Evolutionary conservation across 2,888 invertebrate genomes (phyloP).

Genomic region (Tanaodytes sp.): DNA sequence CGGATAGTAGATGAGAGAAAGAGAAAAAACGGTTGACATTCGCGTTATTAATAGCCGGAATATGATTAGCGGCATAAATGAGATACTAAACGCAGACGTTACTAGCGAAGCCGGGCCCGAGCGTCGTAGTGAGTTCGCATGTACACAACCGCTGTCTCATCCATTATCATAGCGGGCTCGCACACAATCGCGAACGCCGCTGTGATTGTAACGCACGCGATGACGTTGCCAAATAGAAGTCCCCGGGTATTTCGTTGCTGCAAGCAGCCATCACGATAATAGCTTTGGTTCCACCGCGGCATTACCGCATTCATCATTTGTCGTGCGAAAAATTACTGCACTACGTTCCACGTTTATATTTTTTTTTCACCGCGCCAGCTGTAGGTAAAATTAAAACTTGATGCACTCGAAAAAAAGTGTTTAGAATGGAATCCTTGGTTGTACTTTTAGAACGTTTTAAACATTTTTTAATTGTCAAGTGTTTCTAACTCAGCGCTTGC

Average conservation of each 20-base stretch:
- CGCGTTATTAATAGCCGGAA: constrained; percentile 5
- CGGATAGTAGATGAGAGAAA: not conserved
- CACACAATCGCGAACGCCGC: constrained; percentile 23
- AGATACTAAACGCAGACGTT: constrained; percentile 21
- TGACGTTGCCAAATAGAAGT: constrained; percentile 52
- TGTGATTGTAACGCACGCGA: constrained; percentile 38
- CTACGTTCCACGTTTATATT: no score
- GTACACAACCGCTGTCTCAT: constrained; percentile 47
- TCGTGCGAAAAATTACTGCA: constrained; percentile 22
- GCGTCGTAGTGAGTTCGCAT: constrained; percentile 38
- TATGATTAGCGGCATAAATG: constrained; percentile 15
- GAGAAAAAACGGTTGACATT: constrained; percentile 1
- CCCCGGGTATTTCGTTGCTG: constrained; percentile 39
- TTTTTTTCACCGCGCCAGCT: no score
- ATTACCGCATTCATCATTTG: constrained; percentile 45
- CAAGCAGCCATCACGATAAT: constrained; percentile 44
- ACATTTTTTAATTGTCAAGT: no score
- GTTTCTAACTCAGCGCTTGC: no score
- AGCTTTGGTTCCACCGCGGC: constrained; percentile 41
- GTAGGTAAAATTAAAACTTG: no score
- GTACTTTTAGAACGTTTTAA: no score
- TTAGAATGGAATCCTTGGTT: no score
- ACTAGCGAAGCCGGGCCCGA: constrained; percentile 31
- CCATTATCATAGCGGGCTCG: constrained; percentile 41
- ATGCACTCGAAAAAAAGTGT: no score